A percentile compares a stretch with the other conserved stretches of the same genome.
These are phyloP conservation scores for Agapornis roseicollis DNA, from an alignment of 2,113 vertebrate genomes.

Conservation along the genomic window DNA sequence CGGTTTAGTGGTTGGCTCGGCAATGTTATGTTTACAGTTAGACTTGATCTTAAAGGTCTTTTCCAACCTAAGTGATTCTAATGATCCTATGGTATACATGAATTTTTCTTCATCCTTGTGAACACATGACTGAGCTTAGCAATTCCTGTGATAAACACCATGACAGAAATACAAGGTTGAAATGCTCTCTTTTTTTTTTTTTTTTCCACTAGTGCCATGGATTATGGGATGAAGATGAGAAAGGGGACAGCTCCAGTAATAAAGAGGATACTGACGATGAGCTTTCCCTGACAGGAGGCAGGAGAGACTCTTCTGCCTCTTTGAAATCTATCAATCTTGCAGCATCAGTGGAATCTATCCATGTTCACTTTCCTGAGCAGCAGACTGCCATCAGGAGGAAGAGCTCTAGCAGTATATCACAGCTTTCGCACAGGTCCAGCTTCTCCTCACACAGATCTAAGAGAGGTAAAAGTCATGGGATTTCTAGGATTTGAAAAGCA, in stretches of 20 bases:
- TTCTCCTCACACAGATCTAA: constrained; percentile 86
- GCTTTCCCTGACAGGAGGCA: constrained; percentile 67
- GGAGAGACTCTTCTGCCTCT: constrained; percentile 82
- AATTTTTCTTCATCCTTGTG: background rate
- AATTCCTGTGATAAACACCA: background rate
- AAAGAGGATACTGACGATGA: constrained; percentile 86
- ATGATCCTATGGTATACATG: background rate
- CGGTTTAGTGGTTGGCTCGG: background rate
- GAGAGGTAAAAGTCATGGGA: constrained; percentile 76
- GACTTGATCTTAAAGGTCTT: background rate
- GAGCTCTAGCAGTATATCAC: constrained; percentile 83
- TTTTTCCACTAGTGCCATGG: constrained; percentile 87
- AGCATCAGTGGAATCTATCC: constrained; percentile 84
- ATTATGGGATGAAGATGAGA: constrained; percentile 92
- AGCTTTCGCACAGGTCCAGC: constrained; percentile 83
- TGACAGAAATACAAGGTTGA: background rate
- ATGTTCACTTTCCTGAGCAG: constrained; percentile 82
- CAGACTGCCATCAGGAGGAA: constrained; percentile 83
- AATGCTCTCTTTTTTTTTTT: background rate
- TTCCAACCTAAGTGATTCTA: background rate
- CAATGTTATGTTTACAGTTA: background rate
- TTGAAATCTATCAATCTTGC: constrained; percentile 88
- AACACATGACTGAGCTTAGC: background rate
- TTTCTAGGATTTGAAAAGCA: background rate
- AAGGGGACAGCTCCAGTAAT: constrained; percentile 69